Percentiles rank a stretch among this genome's conserved stretches.
Conservation (phyloP, 2,797 vertebrate species). For the Morus bassanus region DNA sequence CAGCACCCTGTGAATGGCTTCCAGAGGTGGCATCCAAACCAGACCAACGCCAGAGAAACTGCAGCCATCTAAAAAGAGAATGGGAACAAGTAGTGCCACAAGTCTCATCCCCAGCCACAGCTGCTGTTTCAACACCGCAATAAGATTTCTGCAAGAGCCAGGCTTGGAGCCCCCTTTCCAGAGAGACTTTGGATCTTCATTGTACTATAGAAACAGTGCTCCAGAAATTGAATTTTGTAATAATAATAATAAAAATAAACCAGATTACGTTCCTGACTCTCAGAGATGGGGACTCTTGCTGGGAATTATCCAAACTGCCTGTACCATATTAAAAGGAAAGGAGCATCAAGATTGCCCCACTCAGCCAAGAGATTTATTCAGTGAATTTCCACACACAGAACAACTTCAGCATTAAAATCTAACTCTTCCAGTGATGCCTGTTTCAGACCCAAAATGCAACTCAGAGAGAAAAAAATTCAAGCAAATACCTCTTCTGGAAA, state of each 20-base stretch:
- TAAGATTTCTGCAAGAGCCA: neutral
- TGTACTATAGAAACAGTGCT: neutral
- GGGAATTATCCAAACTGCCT: neutral
- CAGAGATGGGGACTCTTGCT: neutral
- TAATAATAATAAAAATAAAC: too few species aligned
- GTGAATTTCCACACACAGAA: neutral
- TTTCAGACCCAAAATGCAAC: neutral
- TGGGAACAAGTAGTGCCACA: neutral
- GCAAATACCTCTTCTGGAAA: neutral
- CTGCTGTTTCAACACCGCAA: neutral
- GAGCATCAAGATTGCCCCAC: fast-evolving
- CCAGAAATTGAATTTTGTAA: neutral
- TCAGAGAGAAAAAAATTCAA: neutral
- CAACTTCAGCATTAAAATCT: neutral
- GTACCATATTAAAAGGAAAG: neutral
- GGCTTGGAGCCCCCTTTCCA: neutral
- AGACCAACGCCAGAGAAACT: neutral
- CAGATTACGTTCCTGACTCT: neutral
- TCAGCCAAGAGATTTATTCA: neutral
- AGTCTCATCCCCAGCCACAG: neutral
- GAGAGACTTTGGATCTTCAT: neutral
- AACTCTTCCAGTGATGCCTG: neutral
- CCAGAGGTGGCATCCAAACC: neutral
- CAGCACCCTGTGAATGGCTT: neutral
- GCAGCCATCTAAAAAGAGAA: neutral